Conservation (phyloP, 2,797 vertebrate genomes). For the Alosa sapidissima region DNA sequence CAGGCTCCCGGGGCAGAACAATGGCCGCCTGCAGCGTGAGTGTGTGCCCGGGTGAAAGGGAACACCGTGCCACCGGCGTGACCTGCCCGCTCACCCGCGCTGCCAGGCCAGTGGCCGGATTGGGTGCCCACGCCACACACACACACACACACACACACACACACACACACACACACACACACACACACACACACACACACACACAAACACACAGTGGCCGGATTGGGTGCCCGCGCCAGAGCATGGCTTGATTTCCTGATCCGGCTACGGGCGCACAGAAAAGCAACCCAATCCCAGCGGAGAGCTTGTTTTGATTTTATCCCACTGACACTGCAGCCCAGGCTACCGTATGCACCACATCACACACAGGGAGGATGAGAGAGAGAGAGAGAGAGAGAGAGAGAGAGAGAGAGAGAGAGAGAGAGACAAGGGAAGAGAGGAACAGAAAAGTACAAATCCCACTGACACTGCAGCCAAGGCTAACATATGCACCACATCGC, state of each 20-base stretch:
- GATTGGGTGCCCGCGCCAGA: slow-evolving; percentile 43
- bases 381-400: not conserved
- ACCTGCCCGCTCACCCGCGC: slow-evolving; percentile 29
- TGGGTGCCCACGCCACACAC: slow-evolving; percentile 36
- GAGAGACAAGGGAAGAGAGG: not conserved
- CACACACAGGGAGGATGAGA: not conserved
- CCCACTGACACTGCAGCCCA: slow-evolving; percentile 59
- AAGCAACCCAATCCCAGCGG: slow-evolving; percentile 36
- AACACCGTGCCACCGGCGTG: slow-evolving; percentile 35
- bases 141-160: too few relatives aligned
- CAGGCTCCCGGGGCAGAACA: slow-evolving; percentile 6
- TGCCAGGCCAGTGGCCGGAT: slow-evolving; percentile 68
- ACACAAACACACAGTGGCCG: slow-evolving; percentile 52
- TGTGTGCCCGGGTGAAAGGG: slow-evolving; percentile 30
- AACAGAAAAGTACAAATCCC: slow-evolving; percentile 42
- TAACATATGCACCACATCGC: not conserved
- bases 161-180: too few relatives aligned
- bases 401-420: not conserved
- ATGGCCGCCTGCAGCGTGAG: slow-evolving; percentile 25
- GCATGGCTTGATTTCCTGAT: slow-evolving; percentile 52
- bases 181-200: too few relatives aligned
- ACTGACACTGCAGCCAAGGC: slow-evolving; percentile 55
- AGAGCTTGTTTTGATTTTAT: slow-evolving; percentile 61
- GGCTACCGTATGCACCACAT: not conserved
- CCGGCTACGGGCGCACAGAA: slow-evolving; percentile 43